phyloP scores from a whole-genome alignment of 2,797 vertebrate genomes.

The Sciurus vulgaris region DNA sequence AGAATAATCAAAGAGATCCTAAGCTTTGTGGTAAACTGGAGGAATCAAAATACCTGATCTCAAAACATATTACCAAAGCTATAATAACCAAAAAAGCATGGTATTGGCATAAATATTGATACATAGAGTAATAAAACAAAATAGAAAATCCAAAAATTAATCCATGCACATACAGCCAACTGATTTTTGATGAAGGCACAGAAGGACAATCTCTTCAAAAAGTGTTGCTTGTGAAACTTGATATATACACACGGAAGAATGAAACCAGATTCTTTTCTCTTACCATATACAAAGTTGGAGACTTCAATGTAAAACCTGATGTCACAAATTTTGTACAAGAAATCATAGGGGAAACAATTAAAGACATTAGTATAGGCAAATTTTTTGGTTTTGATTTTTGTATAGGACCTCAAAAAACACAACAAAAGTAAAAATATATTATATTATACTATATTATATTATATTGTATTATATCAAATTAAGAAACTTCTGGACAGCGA shows the following conservation, averaged over 20 bases:
- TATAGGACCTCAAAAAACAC: not conserved
- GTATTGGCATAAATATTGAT: not conserved
- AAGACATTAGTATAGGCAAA: not conserved
- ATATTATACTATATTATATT: too few relatives aligned
- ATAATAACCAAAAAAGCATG: not conserved
- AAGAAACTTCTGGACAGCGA: too few relatives aligned
- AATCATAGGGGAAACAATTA: not conserved
- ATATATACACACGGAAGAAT: not conserved
- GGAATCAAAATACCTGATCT: too few relatives aligned
- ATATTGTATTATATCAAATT: too few relatives aligned
- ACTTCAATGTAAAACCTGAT: not conserved
- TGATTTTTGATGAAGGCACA: not conserved
- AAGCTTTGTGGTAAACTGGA: too few relatives aligned
- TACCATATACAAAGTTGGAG: not conserved
- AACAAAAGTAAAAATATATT: not conserved
- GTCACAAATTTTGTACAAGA: not conserved
- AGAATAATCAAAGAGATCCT: not conserved
- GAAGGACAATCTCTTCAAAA: not conserved
- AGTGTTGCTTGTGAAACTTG: not conserved
- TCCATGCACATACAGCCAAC: not conserved
- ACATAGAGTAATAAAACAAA: not conserved
- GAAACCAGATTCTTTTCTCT: not conserved
- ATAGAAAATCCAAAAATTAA: not conserved
- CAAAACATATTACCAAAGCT: not conserved
- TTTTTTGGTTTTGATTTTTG: not conserved